These are phyloP conservation scores for Nebria ingens DNA, from an alignment of 1,140 invertebrate genomes.

Conservation along the genomic window DNA sequence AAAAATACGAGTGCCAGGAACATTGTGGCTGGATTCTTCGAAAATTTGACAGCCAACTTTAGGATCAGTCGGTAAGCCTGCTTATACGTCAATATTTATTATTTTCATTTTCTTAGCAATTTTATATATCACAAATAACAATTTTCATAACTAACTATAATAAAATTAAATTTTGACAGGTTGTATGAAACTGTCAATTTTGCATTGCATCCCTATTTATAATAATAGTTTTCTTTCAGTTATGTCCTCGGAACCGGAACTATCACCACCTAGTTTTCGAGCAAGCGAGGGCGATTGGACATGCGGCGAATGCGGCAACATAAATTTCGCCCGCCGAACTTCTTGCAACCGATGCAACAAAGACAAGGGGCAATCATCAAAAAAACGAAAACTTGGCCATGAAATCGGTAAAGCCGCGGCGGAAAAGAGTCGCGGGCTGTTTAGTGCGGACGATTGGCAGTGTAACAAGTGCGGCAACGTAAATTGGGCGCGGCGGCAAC, in stretches of 20 bases:
- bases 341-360: conserved; percentile 88
- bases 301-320: conserved; percentile 69
- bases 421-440: conserved; percentile 96
- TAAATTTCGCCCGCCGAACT: conserved; percentile 84
- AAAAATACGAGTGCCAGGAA: neutral
- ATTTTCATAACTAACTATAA: too few species aligned
- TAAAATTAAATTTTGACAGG: too few species aligned
- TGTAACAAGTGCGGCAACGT: conserved; percentile 99
- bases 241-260: neutral
- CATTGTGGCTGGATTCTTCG: neutral
- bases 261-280: neutral
- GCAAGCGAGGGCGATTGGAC: conserved; percentile 43
- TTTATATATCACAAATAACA: too few species aligned
- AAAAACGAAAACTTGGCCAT: conserved; percentile 84
- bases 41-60: neutral
- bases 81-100: neutral
- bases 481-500: conserved; percentile 94
- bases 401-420: conserved; percentile 97
- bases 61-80: neutral
- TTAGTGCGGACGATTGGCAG: conserved; percentile 98
- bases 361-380: conserved; percentile 37
- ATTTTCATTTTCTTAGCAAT: neutral
- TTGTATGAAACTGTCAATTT: neutral
- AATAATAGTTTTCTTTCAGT: too few species aligned
- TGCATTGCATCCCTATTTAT: too few species aligned